Evolutionary conservation across 2,888 invertebrate species (phyloP), one percentile per base, ranked within the genome.

Genomic region (Phorcus lineatus): DNA sequence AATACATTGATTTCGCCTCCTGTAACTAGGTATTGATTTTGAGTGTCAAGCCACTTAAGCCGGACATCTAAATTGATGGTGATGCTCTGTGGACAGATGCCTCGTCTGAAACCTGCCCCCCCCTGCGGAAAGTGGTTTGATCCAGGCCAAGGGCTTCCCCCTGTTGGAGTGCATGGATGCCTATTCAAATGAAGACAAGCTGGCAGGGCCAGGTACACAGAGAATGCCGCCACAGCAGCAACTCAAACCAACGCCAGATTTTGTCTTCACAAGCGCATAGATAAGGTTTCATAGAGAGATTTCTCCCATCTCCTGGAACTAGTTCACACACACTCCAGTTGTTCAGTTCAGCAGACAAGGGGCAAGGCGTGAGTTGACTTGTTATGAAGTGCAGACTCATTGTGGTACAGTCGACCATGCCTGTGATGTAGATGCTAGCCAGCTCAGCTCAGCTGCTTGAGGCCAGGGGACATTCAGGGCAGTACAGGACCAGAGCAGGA

Each of bases 251-350:
- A 70, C 70, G 70, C 70, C 70, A 70, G 70, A 70, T 70, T 70
- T 70, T 70, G 70, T 70, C 70, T 70, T 70, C 70, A 70, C 70
- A 17, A 70, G 70, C 70, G 36, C n/a, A 36, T 70, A 70, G 70
- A 70, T 70, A 36, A 70, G 70, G 70, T 70, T 70, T 70, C 70
- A 40, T 70, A 70, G 31, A 36, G 70, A 31, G 31, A 70, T 31
- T 70, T 70, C 70, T 70, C 70, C 36, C 70, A 17, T 24, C 57
- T 11, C 57, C 57, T 36, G 70, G 40, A 70, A 31, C 70, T 40
- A 70, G 70, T 70, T 31, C 70, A 19, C 36, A 36, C 40, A 70
- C 31, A 31, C 70, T 13, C 47, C 47, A 47, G 47, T 47, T 47
- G 47, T 47, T 47, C 47, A 47, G 47, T 47, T 47, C 47, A 47